Evolutionary conservation across 2,888 invertebrate species (phyloP).

Genomic region (Mycalesis mineus): DNA sequence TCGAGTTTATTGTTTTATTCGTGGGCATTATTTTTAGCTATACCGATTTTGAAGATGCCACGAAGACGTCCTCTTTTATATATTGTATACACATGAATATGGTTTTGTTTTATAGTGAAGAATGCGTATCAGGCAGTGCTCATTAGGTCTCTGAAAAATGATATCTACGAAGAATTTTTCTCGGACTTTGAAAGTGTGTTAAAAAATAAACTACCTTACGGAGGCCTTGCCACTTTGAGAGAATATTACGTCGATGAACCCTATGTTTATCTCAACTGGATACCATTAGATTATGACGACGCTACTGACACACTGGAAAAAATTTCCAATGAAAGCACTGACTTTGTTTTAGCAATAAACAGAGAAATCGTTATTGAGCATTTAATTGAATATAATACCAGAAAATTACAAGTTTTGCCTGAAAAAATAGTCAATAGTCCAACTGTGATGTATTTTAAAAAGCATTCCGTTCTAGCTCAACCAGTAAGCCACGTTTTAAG

Average conservation of each 20-base stretch:
- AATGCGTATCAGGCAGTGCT: slow-evolving; percentile 51
- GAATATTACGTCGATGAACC: slow-evolving; percentile 48
- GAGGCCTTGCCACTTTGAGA: slow-evolving; percentile 40
- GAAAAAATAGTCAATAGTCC: slow-evolving; percentile 53
- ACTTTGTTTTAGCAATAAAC: slow-evolving; percentile 50
- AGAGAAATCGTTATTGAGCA: slow-evolving; percentile 42
- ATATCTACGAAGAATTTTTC: slow-evolving; percentile 36
- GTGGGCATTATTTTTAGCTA: slow-evolving; percentile 49
- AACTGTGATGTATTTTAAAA: slow-evolving; percentile 49
- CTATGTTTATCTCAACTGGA: slow-evolving; percentile 45
- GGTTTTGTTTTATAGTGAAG: slow-evolving; percentile 50
- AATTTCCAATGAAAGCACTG: slow-evolving; percentile 40
- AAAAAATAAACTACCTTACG: slow-evolving; percentile 38
- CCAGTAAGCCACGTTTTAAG: slow-evolving; percentile 41
- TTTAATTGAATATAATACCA: slow-evolving; percentile 21
- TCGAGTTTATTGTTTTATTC: slow-evolving; percentile 51
- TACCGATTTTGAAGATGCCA: slow-evolving; percentile 43
- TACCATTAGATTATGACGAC: slow-evolving; percentile 30
- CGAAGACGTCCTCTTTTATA: slow-evolving; percentile 36
- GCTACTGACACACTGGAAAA: slow-evolving; percentile 35
- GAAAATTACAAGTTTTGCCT: slow-evolving; percentile 47
- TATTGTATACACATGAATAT: slow-evolving; percentile 47
- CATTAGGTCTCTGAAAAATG: slow-evolving; percentile 44
- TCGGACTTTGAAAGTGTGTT: slow-evolving; percentile 41
- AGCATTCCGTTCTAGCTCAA: slow-evolving; percentile 40